phyloP scores from a whole-genome alignment of 2,888 invertebrate genomes.

The Aplocera efformata region DNA sequence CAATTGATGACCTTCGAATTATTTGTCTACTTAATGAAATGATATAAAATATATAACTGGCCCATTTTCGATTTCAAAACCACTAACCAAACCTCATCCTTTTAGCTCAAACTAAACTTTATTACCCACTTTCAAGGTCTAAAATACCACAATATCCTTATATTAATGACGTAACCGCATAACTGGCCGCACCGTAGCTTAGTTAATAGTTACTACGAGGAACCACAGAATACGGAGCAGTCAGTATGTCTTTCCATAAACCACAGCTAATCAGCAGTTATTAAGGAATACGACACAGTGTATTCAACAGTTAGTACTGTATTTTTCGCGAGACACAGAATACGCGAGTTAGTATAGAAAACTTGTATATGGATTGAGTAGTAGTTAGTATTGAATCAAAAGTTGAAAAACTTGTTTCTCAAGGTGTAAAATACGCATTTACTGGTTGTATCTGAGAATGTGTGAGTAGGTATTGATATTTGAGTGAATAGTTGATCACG shows the following conservation, averaged over 20 bases:
- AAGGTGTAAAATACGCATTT: constrained; percentile 21
- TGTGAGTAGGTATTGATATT: constrained; percentile 10
- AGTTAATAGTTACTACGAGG: constrained; percentile 1
- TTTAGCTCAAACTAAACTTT: constrained; percentile 4
- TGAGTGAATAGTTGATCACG: constrained; percentile 10
- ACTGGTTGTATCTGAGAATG: too few relatives aligned
- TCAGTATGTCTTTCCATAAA: too few relatives aligned
- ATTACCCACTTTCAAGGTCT: background rate
- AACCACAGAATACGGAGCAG: constrained; percentile 7
- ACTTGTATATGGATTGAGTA: too few relatives aligned
- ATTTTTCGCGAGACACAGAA: too few relatives aligned
- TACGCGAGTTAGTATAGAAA: too few relatives aligned
- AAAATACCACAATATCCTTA: constrained; percentile 4
- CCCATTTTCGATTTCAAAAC: constrained; percentile 7
- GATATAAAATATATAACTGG: background rate
- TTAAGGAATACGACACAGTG: too few relatives aligned
- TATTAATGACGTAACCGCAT: constrained; percentile 13
- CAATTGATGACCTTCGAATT: too few relatives aligned
- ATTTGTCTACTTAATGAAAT: background rate
- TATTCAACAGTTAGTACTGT: background rate
- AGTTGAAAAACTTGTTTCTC: constrained; percentile 13
- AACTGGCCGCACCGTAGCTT: constrained; percentile 8
- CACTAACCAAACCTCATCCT: background rate
- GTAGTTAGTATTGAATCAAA: constrained; percentile 3
- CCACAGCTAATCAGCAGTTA: too few relatives aligned